These are phyloP conservation scores for Amazona finschi DNA, from an alignment of 2,797 vertebrate species.

Conservation along the genomic window DNA sequence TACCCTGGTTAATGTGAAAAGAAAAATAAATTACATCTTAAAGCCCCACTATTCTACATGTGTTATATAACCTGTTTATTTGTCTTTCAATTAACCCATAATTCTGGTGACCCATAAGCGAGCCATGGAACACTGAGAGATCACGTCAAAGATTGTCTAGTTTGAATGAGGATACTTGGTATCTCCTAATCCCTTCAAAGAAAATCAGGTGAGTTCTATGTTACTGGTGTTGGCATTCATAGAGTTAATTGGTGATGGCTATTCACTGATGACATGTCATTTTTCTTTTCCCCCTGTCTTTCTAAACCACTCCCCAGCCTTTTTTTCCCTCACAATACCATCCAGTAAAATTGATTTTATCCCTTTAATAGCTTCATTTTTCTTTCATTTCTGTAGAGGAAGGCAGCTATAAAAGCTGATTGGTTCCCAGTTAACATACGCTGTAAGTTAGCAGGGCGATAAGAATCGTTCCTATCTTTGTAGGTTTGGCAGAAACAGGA, in stretches of 20 bases:
- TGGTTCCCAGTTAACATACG: not conserved
- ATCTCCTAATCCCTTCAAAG: not conserved
- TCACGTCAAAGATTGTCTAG: accelerated
- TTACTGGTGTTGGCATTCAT: not conserved
- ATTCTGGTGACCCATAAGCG: not conserved
- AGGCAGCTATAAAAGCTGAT: not conserved
- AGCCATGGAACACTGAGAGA: accelerated
- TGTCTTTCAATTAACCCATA: not conserved
- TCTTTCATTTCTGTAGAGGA: not conserved
- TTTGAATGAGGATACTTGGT: not conserved
- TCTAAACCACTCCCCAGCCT: not conserved
- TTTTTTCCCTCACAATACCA: not conserved
- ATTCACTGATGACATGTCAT: not conserved
- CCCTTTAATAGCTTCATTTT: conserved; percentile 25
- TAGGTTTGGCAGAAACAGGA: conserved; percentile 4
- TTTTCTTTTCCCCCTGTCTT: not conserved
- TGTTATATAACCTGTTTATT: not conserved
- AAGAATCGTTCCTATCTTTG: not conserved
- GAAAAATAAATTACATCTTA: not conserved
- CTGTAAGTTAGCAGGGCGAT: not conserved
- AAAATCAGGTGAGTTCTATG: not conserved
- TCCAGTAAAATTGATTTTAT: not conserved
- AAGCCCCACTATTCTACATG: not conserved
- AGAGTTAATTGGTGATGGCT: not conserved
- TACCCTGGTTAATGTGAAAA: not conserved